Conservation (phyloP, 2,888 invertebrate species). For the Hydroisotoma schaefferi region DNA sequence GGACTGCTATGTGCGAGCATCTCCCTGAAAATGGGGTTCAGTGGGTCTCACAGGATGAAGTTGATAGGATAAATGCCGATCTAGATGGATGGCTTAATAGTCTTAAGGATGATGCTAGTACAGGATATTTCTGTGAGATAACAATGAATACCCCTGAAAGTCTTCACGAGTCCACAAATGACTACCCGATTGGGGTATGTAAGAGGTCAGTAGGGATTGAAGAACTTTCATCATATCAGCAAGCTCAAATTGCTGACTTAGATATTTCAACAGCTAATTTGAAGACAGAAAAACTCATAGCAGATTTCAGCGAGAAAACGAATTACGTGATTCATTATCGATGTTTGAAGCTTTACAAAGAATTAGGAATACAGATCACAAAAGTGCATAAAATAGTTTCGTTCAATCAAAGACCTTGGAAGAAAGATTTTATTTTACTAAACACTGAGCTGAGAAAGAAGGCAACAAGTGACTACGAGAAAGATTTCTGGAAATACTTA, state of each 20-base stretch:
- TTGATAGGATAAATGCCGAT: too few species aligned
- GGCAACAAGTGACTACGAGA: neutral
- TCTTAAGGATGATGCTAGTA: too few species aligned
- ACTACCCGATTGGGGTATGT: too few species aligned
- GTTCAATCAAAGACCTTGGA: constrained; percentile 17
- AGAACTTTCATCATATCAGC: too few species aligned
- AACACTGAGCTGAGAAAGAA: constrained; percentile 1
- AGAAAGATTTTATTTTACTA: constrained; percentile 7
- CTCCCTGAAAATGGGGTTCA: constrained; percentile 11
- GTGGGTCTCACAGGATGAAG: too few species aligned
- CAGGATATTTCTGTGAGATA: too few species aligned
- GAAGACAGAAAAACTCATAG: constrained; percentile 17
- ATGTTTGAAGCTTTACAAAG: constrained; percentile 8
- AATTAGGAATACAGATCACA: constrained; percentile 20
- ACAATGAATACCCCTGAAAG: too few species aligned
- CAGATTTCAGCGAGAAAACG: neutral
- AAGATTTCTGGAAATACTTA: constrained; percentile 7
- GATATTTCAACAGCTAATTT: neutral
- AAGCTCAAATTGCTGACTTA: too few species aligned
- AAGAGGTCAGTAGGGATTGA: too few species aligned
- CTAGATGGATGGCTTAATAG: too few species aligned
- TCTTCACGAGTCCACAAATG: too few species aligned
- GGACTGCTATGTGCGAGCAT: neutral
- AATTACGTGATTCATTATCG: constrained; percentile 17
- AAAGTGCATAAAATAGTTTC: constrained; percentile 9